Base-by-base conservation (phyloP, 2,113 vertebrate species). In the Diadophis punctatus region DNA sequence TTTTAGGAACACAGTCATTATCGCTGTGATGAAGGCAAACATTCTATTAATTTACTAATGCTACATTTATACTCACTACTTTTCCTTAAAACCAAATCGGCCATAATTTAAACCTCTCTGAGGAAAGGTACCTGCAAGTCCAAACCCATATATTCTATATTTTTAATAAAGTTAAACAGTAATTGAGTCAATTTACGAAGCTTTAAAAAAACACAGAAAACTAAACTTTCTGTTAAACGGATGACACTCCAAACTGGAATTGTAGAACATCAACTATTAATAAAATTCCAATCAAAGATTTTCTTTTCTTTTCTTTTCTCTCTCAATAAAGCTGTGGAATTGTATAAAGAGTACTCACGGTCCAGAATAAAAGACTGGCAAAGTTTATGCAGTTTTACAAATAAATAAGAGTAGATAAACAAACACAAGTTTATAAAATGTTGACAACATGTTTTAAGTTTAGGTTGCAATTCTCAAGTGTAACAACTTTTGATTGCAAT, bases 1-100 rank as follows among this genome's bases (percentile, higher is more conserved):
- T 46, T 55, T 16, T 48, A 63, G 49, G 60, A 25, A 8, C 9
- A 23, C 14, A 48, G 9, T 3, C n/a, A 39, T 48, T 16, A 20
- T 25, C 18, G 23, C n/a, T 39, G 7, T n/a, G 46, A 88, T 43
- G 55, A 93, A 95, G 63, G 90, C 43, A 91, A 96, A 16, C 20
- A n/a, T 27, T 91, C 90, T 55, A 52, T 14, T n/a, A 0, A 5
- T 58, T 0, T n/a, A 0, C 56, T 93, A 91, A 23, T 0, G 51
- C 51, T 49, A 34, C 56, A 20, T 90, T 27, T 4, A 80, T 53
- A 56, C 27, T 23, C 48, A 39, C 68, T 85, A 51, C 58, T n/a
- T 63, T 87, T 68, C 43, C 43, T 46, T 48, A 56, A 43, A 56
- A 14, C 34, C 58, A 92, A 0, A 88, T 89, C 60, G 90, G 87